Evolutionary conservation across 2,797 vertebrate genomes (phyloP).

Genomic region (Spea hammondii): DNA sequence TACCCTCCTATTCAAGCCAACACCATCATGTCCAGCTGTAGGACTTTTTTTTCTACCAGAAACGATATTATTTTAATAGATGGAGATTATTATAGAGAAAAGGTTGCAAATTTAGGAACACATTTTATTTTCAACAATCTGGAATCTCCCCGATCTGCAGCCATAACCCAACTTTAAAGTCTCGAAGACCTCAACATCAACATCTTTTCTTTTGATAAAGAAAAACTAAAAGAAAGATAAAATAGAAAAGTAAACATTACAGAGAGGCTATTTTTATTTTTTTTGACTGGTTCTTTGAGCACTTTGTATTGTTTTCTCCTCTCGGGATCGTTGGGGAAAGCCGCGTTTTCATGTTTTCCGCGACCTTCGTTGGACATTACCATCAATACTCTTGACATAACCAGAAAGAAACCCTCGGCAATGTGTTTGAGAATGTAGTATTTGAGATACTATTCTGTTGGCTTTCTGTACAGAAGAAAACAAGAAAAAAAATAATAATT

Average conservation of each 20-base stretch:
- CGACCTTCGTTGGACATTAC: constrained; percentile 40
- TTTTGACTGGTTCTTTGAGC: background rate
- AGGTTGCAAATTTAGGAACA: too few relatives aligned
- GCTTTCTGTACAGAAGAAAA: constrained; percentile 30
- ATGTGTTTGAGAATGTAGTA: constrained; percentile 42
- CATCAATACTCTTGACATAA: constrained; percentile 42
- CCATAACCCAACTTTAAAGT: too few relatives aligned
- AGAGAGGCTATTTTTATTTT: background rate
- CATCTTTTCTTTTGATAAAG: too few relatives aligned
- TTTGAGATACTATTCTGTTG: constrained; percentile 34
- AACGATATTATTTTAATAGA: too few relatives aligned
- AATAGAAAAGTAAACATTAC: too few relatives aligned
- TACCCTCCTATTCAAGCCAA: too few relatives aligned
- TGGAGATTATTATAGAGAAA: too few relatives aligned
- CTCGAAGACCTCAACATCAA: too few relatives aligned
- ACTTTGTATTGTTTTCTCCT: constrained; percentile 28
- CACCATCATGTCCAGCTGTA: too few relatives aligned
- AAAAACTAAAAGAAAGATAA: background rate
- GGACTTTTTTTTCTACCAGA: too few relatives aligned
- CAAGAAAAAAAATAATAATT: constrained; percentile 47
- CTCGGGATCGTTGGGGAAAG: constrained; percentile 15
- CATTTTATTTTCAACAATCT: too few relatives aligned
- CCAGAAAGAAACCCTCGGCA: constrained; percentile 37
- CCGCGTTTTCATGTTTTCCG: constrained; percentile 14
- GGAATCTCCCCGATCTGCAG: too few relatives aligned